Evolutionary conservation across 1,140 invertebrate species (phyloP).

Genomic region (Diabrotica undecimpunctata): DNA sequence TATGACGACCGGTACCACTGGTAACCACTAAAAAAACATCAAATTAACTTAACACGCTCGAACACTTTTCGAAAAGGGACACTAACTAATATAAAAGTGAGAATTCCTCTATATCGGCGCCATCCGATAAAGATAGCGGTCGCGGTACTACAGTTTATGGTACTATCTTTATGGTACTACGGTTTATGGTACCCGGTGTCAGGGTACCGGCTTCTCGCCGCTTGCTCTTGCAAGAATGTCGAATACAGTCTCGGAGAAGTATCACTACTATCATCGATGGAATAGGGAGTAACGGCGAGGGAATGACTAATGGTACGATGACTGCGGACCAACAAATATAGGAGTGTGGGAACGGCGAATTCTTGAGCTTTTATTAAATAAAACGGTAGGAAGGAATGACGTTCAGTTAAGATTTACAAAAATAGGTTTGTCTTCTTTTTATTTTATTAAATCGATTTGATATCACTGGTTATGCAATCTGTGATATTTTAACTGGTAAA

Average conservation of each 20-base stretch:
- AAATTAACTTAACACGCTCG: neutral
- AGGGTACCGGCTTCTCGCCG: neutral
- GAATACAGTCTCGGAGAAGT: neutral
- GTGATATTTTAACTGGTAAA: too few species aligned
- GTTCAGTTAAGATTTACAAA: too few species aligned
- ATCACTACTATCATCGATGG: neutral
- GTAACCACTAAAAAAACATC: neutral
- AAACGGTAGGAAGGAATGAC: too few species aligned
- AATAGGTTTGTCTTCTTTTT: too few species aligned
- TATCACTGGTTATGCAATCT: too few species aligned
- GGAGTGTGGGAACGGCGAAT: too few species aligned
- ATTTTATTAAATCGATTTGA: too few species aligned
- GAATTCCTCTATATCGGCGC: conserved; percentile 1
- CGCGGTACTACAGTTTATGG: conserved; percentile 1
- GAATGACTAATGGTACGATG: neutral
- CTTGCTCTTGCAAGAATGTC: conserved; percentile 1
- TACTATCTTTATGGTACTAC: neutral
- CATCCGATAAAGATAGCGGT: conserved; percentile 1
- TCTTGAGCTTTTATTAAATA: too few species aligned
- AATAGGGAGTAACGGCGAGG: too few species aligned
- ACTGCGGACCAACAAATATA: too few species aligned
- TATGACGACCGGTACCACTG: neutral
- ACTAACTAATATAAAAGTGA: conserved; percentile 1
- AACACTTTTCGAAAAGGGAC: conserved; percentile 2
- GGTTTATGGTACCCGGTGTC: conserved; percentile 1